Evolutionary conservation across 2,888 invertebrate genomes (phyloP).

Genomic region (Tetragonula carbonaria): DNA sequence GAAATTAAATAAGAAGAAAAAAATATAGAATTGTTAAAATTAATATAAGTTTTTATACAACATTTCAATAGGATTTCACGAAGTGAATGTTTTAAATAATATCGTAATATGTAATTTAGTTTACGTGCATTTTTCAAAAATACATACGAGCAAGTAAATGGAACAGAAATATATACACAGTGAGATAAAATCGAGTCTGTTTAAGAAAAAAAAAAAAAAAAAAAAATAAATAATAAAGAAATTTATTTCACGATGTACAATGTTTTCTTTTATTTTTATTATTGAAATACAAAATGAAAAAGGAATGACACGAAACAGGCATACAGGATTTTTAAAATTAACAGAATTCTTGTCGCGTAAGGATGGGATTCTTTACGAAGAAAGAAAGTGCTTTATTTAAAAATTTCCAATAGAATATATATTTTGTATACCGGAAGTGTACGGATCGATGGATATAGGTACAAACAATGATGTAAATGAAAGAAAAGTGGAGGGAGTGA

Average conservation of each 20-base stretch:
- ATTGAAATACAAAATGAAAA: background rate
- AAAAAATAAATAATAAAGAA: background rate
- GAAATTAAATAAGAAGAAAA: background rate
- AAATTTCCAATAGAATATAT: conserved; percentile 23
- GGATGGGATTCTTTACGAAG: background rate
- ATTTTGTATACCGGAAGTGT: conserved; percentile 38
- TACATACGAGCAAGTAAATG: background rate
- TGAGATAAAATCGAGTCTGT: background rate
- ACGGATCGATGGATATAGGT: conserved; percentile 31
- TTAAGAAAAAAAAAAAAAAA: background rate
- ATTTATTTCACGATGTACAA: background rate
- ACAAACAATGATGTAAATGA: conserved; percentile 43
- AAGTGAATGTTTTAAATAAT: background rate
- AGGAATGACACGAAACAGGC: background rate
- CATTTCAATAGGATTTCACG: background rate
- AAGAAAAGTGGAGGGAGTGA: conserved; percentile 49
- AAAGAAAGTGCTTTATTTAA: background rate
- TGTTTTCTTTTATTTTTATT: background rate
- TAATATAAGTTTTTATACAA: background rate
- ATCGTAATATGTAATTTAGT: background rate
- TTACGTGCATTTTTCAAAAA: background rate
- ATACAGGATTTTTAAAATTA: background rate
- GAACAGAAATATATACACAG: background rate
- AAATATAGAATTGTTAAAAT: background rate
- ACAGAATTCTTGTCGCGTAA: too few relatives aligned